Base-by-base conservation (phyloP, 2,113 vertebrate species). In the Butastur rufipennis region DNA sequence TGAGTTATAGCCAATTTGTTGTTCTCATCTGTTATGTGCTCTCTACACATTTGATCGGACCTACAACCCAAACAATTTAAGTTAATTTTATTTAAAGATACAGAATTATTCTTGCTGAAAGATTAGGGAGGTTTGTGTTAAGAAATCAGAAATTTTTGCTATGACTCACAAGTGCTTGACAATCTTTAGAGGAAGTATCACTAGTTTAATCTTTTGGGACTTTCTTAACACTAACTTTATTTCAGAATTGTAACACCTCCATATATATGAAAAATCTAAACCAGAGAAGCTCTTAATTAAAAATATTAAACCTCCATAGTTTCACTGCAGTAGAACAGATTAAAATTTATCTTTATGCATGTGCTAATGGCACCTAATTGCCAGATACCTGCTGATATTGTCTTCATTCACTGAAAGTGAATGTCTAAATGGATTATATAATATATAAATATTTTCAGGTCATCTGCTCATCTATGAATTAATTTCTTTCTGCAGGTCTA, bases 1-100 rank as follows among this genome's bases (percentile, higher is more conserved):
- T 91, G 88, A 90, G 26, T 71, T 95, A 93, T 61, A 80, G 61
- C 63, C 77, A 93, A 50, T 94, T 95, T 92, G 59, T 84, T 91
- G 40, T 91, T 92, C 78, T 86, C 81, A 67, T 82, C 80, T 81
- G 75, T 32, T 88, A 58, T 3, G n/a, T 75, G 56, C 73, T 75
- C 79, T 75, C 55, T 85, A 38, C 62, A 45, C 13, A 6, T 95
- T 82, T 81, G 79, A 55, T 70, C 8, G 6, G 45, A 59, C 25
- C 53, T 71, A 42, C 56, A 61, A 34, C 27, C 19, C 58, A 81
- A 68, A 42, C 78, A 83, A 88, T 65, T 73, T 13, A 36, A 91
- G 11, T 48, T 73, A 21, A 70, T 88, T 89, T 82, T 80, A 43
- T 90, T 86, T 47, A 61, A 88, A 94, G 75, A 88, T n/a, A 47